Evolutionary conservation across 2,888 invertebrate species (phyloP).

Genomic region (Mythimna lalbum): DNA sequence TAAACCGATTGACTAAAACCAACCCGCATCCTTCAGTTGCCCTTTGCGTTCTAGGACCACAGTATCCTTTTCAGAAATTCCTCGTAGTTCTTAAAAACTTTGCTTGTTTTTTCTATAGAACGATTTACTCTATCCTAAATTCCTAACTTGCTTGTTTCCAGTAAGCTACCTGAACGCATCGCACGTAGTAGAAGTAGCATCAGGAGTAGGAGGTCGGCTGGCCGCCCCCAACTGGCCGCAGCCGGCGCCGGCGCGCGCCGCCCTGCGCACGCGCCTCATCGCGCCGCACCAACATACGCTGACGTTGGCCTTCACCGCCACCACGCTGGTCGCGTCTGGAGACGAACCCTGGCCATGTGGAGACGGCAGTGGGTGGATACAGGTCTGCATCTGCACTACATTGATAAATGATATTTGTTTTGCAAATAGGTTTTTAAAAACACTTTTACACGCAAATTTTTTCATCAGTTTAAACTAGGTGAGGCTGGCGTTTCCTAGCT

Average conservation of each 20-base stretch:
- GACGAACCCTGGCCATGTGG: constrained; percentile 79
- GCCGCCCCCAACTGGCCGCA: constrained; percentile 83
- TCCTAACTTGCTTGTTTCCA: constrained; percentile 60
- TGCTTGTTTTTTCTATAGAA: background rate
- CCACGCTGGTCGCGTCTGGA: constrained; percentile 68
- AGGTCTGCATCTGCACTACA: constrained; percentile 81
- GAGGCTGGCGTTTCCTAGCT: no score
- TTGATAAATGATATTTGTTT: no score
- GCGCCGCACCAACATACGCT: constrained; percentile 83
- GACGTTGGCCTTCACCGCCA: constrained; percentile 73
- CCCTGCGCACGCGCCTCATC: constrained; percentile 75
- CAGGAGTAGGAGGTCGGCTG: constrained; percentile 77
- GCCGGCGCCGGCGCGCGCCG: constrained; percentile 72
- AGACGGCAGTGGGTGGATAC: constrained; percentile 86
- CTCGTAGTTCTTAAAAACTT: background rate
- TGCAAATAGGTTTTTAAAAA: no score
- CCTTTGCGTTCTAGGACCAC: no score
- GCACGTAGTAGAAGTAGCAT: constrained; percentile 76
- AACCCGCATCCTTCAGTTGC: no score
- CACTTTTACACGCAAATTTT: no score
- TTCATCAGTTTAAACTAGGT: no score
- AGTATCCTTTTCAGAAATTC: no score
- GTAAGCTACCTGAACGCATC: constrained; percentile 82
- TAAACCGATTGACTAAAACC: no score
- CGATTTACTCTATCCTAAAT: background rate